Conservation (phyloP, 2,888 invertebrate species). For the Conus canariensis region DNA sequence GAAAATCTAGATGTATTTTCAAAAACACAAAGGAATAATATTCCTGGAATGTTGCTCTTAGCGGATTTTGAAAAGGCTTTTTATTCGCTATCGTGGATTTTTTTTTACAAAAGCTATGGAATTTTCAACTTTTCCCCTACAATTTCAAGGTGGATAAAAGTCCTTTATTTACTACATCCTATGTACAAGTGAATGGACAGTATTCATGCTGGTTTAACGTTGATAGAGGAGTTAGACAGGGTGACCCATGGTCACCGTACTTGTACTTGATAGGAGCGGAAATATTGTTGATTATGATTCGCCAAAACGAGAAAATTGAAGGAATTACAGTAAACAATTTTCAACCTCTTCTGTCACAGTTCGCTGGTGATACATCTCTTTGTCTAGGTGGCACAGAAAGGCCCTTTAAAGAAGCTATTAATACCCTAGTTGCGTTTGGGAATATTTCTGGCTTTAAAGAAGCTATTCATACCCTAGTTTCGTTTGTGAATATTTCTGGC, state of each 20-base stretch:
- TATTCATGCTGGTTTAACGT: slow-evolving; percentile 1
- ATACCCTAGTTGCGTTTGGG: background rate
- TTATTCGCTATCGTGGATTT: background rate
- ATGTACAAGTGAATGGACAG: background rate
- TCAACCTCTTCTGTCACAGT: background rate
- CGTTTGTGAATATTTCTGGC: background rate
- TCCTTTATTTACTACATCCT: background rate
- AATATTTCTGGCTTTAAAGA: too few species aligned
- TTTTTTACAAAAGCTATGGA: background rate
- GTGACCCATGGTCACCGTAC: background rate
- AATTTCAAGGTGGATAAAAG: background rate
- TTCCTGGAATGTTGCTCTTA: background rate
- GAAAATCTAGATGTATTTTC: background rate
- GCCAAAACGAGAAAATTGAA: background rate
- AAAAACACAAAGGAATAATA: background rate
- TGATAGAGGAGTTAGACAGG: background rate
- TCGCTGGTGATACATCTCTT: background rate
- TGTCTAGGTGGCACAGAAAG: background rate
- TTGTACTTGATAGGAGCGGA: background rate
- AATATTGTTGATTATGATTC: background rate
- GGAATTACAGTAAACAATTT: background rate
- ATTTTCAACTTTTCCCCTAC: background rate
- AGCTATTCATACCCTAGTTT: too few species aligned
- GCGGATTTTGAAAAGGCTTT: background rate
- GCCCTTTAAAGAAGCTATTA: background rate